These are phyloP conservation scores for Parapristionchus giblindavisi DNA, from an alignment of 2,888 invertebrate species.

Conservation along the genomic window DNA sequence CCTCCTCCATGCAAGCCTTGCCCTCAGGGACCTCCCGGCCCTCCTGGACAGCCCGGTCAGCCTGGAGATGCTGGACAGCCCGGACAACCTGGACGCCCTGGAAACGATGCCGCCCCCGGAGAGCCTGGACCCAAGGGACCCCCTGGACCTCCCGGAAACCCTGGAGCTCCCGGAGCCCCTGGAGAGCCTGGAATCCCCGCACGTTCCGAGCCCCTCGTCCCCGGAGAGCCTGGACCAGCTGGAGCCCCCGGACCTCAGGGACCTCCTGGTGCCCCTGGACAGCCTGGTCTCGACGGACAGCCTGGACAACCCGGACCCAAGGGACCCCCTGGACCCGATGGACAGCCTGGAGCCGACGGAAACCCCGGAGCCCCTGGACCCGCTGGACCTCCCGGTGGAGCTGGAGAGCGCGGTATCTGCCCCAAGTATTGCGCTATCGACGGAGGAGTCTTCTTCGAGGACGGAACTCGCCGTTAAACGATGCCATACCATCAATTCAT, in stretches of 20 bases:
- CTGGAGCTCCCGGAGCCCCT: constrained; percentile 54
- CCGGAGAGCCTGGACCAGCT: constrained; percentile 42
- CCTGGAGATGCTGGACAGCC: constrained; percentile 38
- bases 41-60: constrained; percentile 37
- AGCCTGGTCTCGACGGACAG: constrained; percentile 34
- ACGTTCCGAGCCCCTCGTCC: constrained; percentile 45
- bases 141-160: constrained; percentile 46
- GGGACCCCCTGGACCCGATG: constrained; percentile 38
- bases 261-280: constrained; percentile 36
- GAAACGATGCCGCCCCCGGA: constrained; percentile 48
- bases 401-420: constrained; percentile 50
- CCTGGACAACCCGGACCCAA: constrained; percentile 38
- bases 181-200: constrained; percentile 55
- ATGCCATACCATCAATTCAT: background rate
- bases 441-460: constrained; percentile 60
- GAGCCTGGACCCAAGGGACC: constrained; percentile 52
- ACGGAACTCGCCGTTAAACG: constrained; percentile 50
- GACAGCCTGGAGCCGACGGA: constrained; percentile 38
- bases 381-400: constrained; percentile 36
- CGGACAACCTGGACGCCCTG: constrained; percentile 37
- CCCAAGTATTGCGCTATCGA: constrained; percentile 60
- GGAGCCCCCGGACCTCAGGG: constrained; percentile 39
- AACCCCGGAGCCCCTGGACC: constrained; percentile 47
- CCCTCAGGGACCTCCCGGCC: constrained; percentile 38
- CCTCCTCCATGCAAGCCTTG: constrained; percentile 40